phyloP scores from a whole-genome alignment of 2,113 vertebrate genomes.

The Hydrolagus affinis region DNA sequence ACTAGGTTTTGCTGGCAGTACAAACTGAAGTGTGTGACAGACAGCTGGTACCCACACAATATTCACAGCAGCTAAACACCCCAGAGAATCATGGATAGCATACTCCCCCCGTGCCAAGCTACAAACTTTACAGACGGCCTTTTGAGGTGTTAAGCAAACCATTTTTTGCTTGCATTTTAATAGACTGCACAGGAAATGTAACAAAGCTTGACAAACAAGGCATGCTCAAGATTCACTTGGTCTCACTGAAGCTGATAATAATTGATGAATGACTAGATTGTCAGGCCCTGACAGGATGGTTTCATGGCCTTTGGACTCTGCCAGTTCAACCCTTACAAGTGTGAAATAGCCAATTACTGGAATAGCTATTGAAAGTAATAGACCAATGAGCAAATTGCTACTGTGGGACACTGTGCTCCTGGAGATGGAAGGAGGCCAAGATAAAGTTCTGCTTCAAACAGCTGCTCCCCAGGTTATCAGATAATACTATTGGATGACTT shows the following conservation, averaged over 20 bases:
- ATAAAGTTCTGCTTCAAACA: conserved; percentile 75
- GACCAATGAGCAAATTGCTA: conserved; percentile 89
- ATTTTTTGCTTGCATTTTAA: conserved; percentile 40
- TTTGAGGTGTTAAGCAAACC: neutral
- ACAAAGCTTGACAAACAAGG: conserved; percentile 60
- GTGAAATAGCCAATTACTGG: conserved; percentile 98
- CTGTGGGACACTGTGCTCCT: conserved; percentile 60
- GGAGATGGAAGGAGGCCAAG: conserved; percentile 63
- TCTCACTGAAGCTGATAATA: conserved; percentile 79
- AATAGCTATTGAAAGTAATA: conserved; percentile 82
- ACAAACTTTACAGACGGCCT: conserved; percentile 36
- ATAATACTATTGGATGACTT: conserved; percentile 51
- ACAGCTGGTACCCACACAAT: conserved; percentile 40
- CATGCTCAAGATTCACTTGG: conserved; percentile 58
- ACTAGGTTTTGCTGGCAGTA: conserved; percentile 35
- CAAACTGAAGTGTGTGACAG: neutral
- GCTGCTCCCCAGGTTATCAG: conserved; percentile 58
- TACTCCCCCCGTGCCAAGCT: conserved; percentile 33
- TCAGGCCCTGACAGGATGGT: conserved; percentile 77
- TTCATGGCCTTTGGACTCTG: conserved; percentile 89
- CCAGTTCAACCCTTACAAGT: conserved; percentile 88
- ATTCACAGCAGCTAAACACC: conserved; percentile 39
- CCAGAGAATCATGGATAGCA: conserved; percentile 35
- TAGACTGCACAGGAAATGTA: conserved; percentile 46
- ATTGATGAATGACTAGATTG: conserved; percentile 80